Base-by-base conservation (phyloP, 2,888 invertebrate species). In the Drosophila histrio region DNA sequence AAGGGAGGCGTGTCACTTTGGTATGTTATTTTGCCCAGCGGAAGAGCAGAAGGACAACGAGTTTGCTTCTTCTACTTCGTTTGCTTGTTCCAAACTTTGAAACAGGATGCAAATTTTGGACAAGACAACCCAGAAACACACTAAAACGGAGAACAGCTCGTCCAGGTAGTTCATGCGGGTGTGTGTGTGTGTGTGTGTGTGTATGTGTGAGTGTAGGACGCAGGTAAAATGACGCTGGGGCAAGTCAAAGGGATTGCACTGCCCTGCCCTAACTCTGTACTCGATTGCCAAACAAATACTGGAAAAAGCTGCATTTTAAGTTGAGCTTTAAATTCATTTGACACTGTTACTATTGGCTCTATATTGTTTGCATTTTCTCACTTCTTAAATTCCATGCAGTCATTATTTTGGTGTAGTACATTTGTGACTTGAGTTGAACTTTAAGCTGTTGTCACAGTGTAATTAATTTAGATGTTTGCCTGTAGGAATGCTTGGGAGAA, bases 41-140 rank as follows among this genome's bases (percentile, higher is more conserved):
- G 86, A 82, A 82, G 84, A 80, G 70, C 61, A 77, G 86, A 86
- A 82, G 86, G 87, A 82, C 83, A 71, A 41, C 77, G 64, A 75
- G 75, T 77, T 78, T 76, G 22, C 8, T 28, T 28, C 21, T 21
- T 13, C 22, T 7, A 4, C 32, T 17, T n/a, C 6, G 11, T 21
- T 15, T 11, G 24, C 15, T 36, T 53, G 47, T 22, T 7, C 30
- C 19, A 22, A 44, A 22, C 49, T 34, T 8, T 43, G 62, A 70
- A 85, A 84, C 80, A 80, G 80, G 80, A 80, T 84, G 80, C 82
- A 84, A 76, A 79, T 76, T 54, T 46, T 43, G 24, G 22, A 8
- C 36, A 36, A 15, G 13, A 15, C 24, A 17, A 26, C 26, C 26
- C 43, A 44, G 43, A 44, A 54, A 43, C 39, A 32, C 53, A 59